Percentiles rank a stretch among this genome's conserved stretches.
Evolutionary conservation across 2,113 vertebrate genomes (phyloP).

Genomic region (Charina bottae): DNA sequence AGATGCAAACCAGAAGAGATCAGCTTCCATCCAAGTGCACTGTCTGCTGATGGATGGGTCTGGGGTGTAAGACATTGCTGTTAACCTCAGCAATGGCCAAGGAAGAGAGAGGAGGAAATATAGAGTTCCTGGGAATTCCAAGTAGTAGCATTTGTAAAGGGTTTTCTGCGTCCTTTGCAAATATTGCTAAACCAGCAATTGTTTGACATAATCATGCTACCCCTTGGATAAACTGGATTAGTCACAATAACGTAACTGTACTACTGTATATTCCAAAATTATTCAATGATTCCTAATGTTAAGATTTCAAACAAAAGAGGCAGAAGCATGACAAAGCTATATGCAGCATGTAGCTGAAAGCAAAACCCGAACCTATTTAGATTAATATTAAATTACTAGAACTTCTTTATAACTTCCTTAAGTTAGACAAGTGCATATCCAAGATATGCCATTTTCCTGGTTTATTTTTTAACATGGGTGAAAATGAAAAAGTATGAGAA

Average conservation of each 20-base stretch:
- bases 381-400: conserved; percentile 12
- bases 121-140: not conserved
- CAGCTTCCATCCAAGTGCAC: not conserved
- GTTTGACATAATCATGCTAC: not conserved
- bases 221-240: accelerated
- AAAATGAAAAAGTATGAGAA: conserved; percentile 1
- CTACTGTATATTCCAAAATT: conserved; percentile 1
- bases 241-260: not conserved
- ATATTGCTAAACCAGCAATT: not conserved
- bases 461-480: conserved; percentile 19
- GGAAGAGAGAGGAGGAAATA: not conserved
- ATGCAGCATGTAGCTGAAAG: not conserved
- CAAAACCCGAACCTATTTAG: not conserved
- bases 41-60: not conserved
- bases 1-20: not conserved
- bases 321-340: not conserved
- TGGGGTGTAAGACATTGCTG: not conserved
- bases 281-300: not conserved
- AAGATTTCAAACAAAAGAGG: not conserved
- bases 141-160: not conserved
- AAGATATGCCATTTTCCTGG: not conserved
- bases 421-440: not conserved
- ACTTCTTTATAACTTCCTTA: conserved; percentile 8
- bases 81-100: not conserved
- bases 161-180: not conserved